Percentiles rank a stretch among this genome's conserved stretches.
Conservation (phyloP, 2,888 invertebrate species). For the Gisinianus flammeolus region DNA sequence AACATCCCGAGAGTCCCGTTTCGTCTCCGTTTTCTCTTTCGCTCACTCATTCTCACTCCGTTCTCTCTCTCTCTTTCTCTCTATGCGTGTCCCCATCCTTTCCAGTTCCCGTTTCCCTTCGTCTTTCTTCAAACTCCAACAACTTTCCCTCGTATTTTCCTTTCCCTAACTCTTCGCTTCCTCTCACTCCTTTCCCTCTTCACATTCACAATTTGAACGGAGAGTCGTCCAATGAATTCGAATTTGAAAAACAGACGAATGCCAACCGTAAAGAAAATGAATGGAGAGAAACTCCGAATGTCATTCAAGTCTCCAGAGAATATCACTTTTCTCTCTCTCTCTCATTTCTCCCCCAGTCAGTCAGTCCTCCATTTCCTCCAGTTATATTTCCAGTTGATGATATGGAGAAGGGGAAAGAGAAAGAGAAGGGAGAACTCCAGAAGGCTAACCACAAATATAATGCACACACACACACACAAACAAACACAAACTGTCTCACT, state of each 20-base stretch:
- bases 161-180: not conserved
- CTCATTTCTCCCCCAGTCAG: slow-evolving; percentile 12
- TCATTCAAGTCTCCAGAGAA: slow-evolving; percentile 31
- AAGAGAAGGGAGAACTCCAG: not conserved
- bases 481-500: too few relatives aligned
- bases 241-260: slow-evolving; percentile 11
- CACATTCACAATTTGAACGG: not conserved
- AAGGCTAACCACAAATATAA: not conserved
- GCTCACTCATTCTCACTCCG: slow-evolving; percentile 5
- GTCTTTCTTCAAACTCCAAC: too few relatives aligned
- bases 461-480: not conserved
- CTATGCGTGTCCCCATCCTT: not conserved
- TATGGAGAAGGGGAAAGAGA: not conserved
- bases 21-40: slow-evolving; percentile 14
- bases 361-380: not conserved
- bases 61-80: not conserved
- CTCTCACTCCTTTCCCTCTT: not conserved
- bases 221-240: not conserved
- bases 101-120: too few relatives aligned
- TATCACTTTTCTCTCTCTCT: slow-evolving; percentile 34
- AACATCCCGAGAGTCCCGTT: slow-evolving; percentile 38
- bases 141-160: too few relatives aligned
- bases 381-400: not conserved
- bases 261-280: slow-evolving; percentile 39
- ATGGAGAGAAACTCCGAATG: slow-evolving; percentile 43